Conservation (phyloP, 2,113 vertebrate genomes). For the Bagarius yarrelli region DNA sequence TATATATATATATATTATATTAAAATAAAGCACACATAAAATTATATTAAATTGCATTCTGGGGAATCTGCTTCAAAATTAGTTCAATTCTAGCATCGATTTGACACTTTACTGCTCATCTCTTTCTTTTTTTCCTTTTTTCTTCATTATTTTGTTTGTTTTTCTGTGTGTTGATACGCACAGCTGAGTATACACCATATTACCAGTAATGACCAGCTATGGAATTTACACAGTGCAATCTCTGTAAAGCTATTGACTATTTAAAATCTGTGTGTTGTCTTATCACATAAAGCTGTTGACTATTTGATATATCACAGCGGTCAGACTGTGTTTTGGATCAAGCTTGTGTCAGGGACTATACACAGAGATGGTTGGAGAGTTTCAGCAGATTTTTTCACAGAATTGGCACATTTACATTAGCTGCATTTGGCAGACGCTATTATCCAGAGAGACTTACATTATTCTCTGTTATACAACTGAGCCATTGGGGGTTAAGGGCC, state of each 20-base stretch:
- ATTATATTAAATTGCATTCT: background rate
- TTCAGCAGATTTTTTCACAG: too few species aligned
- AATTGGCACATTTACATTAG: too few species aligned
- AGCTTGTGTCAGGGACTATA: too few species aligned
- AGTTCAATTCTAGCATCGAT: background rate
- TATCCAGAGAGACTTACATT: too few species aligned
- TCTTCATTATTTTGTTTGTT: background rate
- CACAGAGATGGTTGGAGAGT: too few species aligned
- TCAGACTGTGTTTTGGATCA: background rate
- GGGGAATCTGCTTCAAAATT: background rate
- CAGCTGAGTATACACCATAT: constrained; percentile 1
- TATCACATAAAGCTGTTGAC: background rate
- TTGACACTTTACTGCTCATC: background rate
- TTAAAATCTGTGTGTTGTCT: too few species aligned
- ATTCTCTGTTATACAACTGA: too few species aligned
- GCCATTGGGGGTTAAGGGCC: too few species aligned
- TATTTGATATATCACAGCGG: constrained; percentile 17
- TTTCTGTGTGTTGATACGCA: background rate
- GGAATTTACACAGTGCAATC: constrained; percentile 10
- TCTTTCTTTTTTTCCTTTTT: background rate
- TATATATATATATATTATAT: too few species aligned
- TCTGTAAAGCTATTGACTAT: background rate
- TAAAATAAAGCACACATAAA: background rate
- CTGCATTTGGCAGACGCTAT: too few species aligned
- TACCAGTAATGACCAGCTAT: background rate